Conservation (phyloP, 2,888 invertebrate genomes). For the Bombyx huttoni region DNA sequence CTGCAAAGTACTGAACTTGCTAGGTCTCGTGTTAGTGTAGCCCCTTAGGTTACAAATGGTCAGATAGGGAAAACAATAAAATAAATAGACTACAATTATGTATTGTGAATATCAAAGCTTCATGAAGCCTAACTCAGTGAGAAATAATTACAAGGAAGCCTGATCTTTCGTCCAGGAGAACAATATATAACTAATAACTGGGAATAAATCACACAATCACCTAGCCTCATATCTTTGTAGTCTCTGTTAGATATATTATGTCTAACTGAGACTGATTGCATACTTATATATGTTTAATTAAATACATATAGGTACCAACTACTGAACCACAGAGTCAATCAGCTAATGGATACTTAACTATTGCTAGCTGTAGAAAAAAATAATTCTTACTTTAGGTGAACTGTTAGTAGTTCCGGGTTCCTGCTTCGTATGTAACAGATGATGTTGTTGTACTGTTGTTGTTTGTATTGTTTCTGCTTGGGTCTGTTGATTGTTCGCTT, state of each 20-base stretch:
- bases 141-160: no score
- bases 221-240: no score
- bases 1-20: not conserved
- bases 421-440: conserved; percentile 69
- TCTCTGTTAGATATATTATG: no score
- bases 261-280: no score
- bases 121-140: no score
- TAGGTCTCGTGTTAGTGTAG: no score
- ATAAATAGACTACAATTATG: not conserved
- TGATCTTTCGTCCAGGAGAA: no score
- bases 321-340: no score
- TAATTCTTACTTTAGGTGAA: conserved; percentile 61
- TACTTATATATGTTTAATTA: not conserved
- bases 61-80: not conserved
- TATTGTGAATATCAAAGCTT: no score
- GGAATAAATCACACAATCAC: no score
- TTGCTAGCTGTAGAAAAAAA: not conserved
- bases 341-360: not conserved
- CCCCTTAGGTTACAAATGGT: no score
- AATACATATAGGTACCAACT: not conserved
- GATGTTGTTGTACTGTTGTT: conserved; percentile 50
- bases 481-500: conserved; percentile 41
- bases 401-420: conserved; percentile 74
- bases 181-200: no score
- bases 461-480: conserved; percentile 49